Percentiles rank a stretch among this genome's conserved stretches.
Conservation (phyloP, 2,888 invertebrate species). For the Rhagium mordax region DNA sequence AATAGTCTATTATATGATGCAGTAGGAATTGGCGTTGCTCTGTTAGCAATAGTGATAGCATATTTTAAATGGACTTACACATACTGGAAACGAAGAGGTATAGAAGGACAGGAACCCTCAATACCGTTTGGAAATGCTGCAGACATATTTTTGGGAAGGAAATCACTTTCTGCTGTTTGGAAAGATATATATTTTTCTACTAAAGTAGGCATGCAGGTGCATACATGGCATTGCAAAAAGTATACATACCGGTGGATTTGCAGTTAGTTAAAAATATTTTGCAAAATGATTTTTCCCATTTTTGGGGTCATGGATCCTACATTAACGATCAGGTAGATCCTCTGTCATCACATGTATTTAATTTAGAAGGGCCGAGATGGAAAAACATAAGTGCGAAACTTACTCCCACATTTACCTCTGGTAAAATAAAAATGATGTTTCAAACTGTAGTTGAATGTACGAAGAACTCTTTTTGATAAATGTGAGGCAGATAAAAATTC, state of each 20-base stretch:
- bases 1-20: background rate
- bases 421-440: constrained; percentile 68
- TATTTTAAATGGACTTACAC: background rate
- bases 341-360: constrained; percentile 55
- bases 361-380: constrained; percentile 64
- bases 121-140: background rate
- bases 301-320: constrained; percentile 30
- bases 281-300: constrained; percentile 71
- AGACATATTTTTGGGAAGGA: background rate
- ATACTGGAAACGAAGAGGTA: background rate
- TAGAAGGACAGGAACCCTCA: background rate
- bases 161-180: background rate
- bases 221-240: constrained; percentile 64
- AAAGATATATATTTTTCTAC: background rate
- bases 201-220: constrained; percentile 49
- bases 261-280: constrained; percentile 68
- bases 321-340: constrained; percentile 59
- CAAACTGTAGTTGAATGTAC: constrained; percentile 60
- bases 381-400: constrained; percentile 64
- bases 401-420: constrained; percentile 67
- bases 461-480: constrained; percentile 51
- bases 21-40: background rate
- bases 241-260: constrained; percentile 50
- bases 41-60: background rate
- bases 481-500: constrained; percentile 49